Percentiles rank a stretch among this genome's conserved stretches.
phyloP scores from a whole-genome alignment of 2,797 vertebrate species.

The Spea hammondii region DNA sequence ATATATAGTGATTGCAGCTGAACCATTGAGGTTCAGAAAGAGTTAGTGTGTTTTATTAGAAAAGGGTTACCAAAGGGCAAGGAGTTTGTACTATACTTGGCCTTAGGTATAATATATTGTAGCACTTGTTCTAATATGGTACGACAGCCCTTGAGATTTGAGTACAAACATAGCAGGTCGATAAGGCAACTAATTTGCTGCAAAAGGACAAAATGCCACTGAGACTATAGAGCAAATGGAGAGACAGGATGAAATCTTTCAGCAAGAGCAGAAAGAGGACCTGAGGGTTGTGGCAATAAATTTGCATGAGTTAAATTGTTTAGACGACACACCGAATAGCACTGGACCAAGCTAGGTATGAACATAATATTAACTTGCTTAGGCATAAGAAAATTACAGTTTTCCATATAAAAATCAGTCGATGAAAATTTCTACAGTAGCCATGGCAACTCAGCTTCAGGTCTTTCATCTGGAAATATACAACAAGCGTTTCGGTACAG shows the following conservation, averaged over 20 bases:
- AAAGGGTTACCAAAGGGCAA: background rate
- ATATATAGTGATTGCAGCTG: background rate
- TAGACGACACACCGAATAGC: background rate
- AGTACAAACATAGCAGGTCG: conserved; percentile 1
- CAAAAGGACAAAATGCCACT: conserved; percentile 13
- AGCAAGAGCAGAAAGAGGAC: background rate
- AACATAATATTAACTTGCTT: conserved; percentile 9
- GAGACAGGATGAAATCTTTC: conserved; percentile 7
- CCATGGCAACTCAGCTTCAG: conserved; percentile 46
- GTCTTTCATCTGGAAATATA: conserved; percentile 48
- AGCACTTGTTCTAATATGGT: background rate
- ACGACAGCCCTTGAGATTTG: conserved; percentile 4
- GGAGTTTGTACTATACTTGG: background rate
- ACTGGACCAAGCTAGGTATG: background rate
- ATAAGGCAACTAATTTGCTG: conserved; percentile 29
- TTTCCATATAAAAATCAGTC: conserved; percentile 41
- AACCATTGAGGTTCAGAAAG: background rate
- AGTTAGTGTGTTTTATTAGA: background rate
- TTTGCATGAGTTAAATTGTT: conserved; percentile 18
- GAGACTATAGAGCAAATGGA: background rate
- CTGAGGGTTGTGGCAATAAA: conserved; percentile 5
- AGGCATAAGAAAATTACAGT: conserved; percentile 26
- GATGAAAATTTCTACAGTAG: conserved; percentile 35
- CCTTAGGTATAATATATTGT: conserved; percentile 1
- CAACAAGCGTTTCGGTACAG: conserved; percentile 23